Evolutionary conservation across 2,888 invertebrate genomes (phyloP).

Genomic region (Tetanocera ferruginea): DNA sequence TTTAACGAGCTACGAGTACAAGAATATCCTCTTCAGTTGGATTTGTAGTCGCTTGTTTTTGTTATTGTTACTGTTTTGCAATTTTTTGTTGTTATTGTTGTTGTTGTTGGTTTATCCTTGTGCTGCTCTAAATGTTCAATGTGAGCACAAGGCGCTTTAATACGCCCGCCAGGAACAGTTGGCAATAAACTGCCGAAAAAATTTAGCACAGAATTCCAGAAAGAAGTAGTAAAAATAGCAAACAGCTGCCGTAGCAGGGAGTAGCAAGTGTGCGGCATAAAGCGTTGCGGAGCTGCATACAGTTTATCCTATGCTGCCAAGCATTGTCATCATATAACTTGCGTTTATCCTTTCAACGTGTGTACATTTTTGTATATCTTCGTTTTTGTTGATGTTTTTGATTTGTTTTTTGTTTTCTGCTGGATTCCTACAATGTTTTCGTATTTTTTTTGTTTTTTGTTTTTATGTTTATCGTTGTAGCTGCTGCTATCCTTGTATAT

Average conservation of each 20-base stretch:
- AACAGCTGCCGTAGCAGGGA: not conserved
- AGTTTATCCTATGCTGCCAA: conserved; percentile 15
- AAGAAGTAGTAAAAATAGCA: not conserved
- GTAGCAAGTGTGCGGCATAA: not conserved
- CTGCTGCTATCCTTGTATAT: not conserved
- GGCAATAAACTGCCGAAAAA: conserved; percentile 35
- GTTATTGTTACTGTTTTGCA: conserved; percentile 2
- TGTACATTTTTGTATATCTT: conserved; percentile 17
- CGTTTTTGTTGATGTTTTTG: conserved; percentile 5
- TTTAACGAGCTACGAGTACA: not conserved
- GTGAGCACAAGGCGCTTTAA: not conserved
- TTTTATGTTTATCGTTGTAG: not conserved
- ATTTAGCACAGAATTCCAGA: too few species aligned
- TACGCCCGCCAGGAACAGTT: conserved; percentile 28
- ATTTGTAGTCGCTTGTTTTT: not conserved
- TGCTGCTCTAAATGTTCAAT: not conserved
- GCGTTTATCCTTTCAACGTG: conserved; percentile 28
- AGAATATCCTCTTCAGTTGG: conserved; percentile 13
- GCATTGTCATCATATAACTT: conserved; percentile 30
- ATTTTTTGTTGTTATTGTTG: not conserved
- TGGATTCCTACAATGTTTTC: not conserved
- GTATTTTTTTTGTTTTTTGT: not conserved
- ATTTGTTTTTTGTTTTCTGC: not conserved
- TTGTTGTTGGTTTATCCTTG: not conserved
- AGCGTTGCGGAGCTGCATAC: not conserved